Evolutionary conservation across 2,888 invertebrate genomes (phyloP).

Genomic region (Digitonthophagus gazella): DNA sequence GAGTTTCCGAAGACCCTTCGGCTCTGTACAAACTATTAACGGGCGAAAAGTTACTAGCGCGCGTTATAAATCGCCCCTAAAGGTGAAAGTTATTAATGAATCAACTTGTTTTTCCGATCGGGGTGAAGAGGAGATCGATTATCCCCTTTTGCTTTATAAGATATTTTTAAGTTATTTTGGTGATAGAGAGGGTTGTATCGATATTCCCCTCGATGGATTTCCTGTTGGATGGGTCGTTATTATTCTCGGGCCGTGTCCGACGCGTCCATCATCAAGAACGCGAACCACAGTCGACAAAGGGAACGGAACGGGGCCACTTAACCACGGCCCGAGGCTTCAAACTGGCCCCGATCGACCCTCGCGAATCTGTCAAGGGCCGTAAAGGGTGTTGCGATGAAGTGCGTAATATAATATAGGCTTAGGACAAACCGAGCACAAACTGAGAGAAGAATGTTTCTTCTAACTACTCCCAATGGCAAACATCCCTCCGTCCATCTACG

Average conservation of each 20-base stretch:
- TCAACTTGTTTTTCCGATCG: conserved; percentile 7
- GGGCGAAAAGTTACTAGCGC: conserved; percentile 6
- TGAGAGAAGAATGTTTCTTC: background rate
- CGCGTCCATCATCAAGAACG: conserved; percentile 33
- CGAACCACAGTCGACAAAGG: conserved; percentile 18
- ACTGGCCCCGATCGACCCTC: conserved; percentile 27
- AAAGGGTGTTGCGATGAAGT: conserved; percentile 39
- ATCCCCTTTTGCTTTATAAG: background rate
- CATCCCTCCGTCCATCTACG: background rate
- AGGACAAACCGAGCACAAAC: conserved; percentile 10
- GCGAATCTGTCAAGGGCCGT: conserved; percentile 46
- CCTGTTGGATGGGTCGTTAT: background rate
- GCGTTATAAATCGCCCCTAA: conserved; percentile 12
- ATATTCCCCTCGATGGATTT: too few species aligned
- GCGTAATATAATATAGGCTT: conserved; percentile 10
- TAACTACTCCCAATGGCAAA: background rate
- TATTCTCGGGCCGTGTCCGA: background rate
- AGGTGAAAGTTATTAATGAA: conserved; percentile 17
- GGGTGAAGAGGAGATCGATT: background rate
- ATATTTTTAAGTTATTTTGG: background rate
- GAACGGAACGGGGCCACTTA: conserved; percentile 38
- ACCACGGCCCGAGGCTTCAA: conserved; percentile 47
- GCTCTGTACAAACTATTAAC: conserved; percentile 13
- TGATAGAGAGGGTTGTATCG: background rate
- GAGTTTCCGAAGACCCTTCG: background rate